Evolutionary conservation across 2,888 invertebrate genomes (phyloP), one percentile per base, ranked within the genome.

Genomic region (Dicyrtoma fusca): DNA sequence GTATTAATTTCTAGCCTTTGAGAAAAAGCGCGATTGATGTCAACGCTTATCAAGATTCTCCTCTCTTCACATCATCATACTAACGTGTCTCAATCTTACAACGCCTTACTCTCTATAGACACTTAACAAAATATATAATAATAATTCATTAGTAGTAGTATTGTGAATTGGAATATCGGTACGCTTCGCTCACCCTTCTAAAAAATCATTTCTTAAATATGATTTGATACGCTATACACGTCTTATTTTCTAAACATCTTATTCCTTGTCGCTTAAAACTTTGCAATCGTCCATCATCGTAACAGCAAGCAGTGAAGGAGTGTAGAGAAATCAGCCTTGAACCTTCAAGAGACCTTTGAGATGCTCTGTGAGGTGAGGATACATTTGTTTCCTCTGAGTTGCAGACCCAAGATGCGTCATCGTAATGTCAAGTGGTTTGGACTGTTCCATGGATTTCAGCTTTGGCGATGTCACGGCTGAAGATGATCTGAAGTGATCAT

Each of bases 351-450:
- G 61, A 11, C 69, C 57, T 23, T 23, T 69, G 25, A 69, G 61
- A 49, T 69, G 69, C 57, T 69, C 69, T 14, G 69, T 61, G 23
- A 69, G 61, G 19, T 69, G 59, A 44, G 69, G 69, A 61, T 69
- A 69, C 69, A 69, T 23, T 45, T 59, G 61, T 44, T 69, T 59
- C 17, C 51, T 49, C 34, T 55, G 55, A 21, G 3, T 34, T 5
- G 34, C 17, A 57, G 23, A 11, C n/a, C 21, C 11, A 57, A 19
- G 11, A 51, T 14, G 23, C 25, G 49, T 47, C 26, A 3, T 14
- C 26, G 51, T 53, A 51, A 65, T 34, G 34, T 13, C 34, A 65
- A 49, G 25, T 14, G 65, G 49, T 34, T 65, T 65, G 10, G 49
- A 17, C 49, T 53, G 26, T 23, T 1, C 26, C 34, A 8, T 34